Evolutionary conservation across 1,140 invertebrate genomes (phyloP).

Genomic region (Venustaconcha ellipsiformis): DNA sequence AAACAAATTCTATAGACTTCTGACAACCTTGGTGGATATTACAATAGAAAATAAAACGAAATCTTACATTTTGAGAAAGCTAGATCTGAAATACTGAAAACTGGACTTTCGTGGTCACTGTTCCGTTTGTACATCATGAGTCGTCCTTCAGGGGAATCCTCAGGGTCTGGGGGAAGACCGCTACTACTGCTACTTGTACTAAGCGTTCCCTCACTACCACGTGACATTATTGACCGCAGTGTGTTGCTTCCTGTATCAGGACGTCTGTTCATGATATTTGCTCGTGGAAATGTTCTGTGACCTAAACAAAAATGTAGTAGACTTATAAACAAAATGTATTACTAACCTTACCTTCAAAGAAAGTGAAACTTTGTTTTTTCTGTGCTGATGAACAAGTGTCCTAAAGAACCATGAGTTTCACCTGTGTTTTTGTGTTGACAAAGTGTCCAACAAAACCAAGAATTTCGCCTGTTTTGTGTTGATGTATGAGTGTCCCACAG

Average conservation of each 20-base stretch:
- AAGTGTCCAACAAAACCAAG: no score
- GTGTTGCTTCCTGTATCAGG: slow-evolving; percentile 44
- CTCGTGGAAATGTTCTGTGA: slow-evolving; percentile 55
- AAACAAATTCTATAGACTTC: background rate
- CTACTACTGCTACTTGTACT: slow-evolving; percentile 62
- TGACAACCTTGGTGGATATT: background rate
- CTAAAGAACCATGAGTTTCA: no score
- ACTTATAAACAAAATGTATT: no score
- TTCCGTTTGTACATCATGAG: slow-evolving; percentile 40
- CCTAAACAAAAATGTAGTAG: slow-evolving; percentile 1
- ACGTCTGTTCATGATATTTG: slow-evolving; percentile 37
- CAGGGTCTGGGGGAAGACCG: slow-evolving; percentile 56
- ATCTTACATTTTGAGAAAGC: slow-evolving; percentile 61
- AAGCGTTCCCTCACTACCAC: slow-evolving; percentile 58
- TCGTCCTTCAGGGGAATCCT: slow-evolving; percentile 61
- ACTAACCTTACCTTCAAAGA: no score
- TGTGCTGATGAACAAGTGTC: no score
- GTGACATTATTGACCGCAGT: slow-evolving; percentile 48
- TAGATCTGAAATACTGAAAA: slow-evolving; percentile 41
- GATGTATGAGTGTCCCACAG: no score
- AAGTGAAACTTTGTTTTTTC: no score
- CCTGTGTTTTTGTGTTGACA: no score
- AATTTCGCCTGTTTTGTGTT: no score
- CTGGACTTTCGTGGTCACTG: slow-evolving; percentile 49
- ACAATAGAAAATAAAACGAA: background rate